Base-by-base conservation (phyloP, 2,797 vertebrate genomes). In the Pangasius mekongensis region DNA sequence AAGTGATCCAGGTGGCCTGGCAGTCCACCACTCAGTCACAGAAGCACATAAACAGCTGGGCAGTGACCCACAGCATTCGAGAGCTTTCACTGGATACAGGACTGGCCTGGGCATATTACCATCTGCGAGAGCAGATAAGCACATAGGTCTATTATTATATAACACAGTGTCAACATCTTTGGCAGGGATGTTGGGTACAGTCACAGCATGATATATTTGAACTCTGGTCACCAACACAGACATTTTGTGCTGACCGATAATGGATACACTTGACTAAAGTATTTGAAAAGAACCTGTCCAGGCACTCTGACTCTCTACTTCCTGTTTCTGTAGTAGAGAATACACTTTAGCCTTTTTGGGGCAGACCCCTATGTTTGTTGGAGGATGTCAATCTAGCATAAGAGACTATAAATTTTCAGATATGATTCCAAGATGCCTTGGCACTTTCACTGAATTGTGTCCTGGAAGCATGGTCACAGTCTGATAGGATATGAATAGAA, bases 91-190 rank as follows among this genome's bases (percentile, higher is more conserved):
- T 10, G 43, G 24, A 47, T 47, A 47, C 22, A 27, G 22, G 43
- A 10, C 3, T 74, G 43, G 43, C 22, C 22, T 47, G 43, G 43
- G 73, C 43, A 47, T 9, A 47, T 47, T 74, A 24, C 27, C 39
- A 47, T 49, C 24, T 74, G 73, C 11, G 49, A 47, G 24, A 74
- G 71, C 43, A 27, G 71, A 49, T 74, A 5, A 18, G 49, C 18
- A 33, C 76, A 76, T 76, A 76, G 24, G 24, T 49, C 73, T 76
- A n/a, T 76, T 76, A 76, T 49, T 76, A 76, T 49, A 76, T 76
- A 76, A 47, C 73, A 49, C 49, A n/a, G 73, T 76, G 73, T 76
- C 52, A 73, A 43, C 4, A n/a, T 69, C 43, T 76, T n/a, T n/a
- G 24, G 10, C 43, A 76, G 43, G 73, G 49, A 76, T 76, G 43